Base-by-base conservation (phyloP, 2,113 vertebrate species). In the Pipra filicauda region DNA sequence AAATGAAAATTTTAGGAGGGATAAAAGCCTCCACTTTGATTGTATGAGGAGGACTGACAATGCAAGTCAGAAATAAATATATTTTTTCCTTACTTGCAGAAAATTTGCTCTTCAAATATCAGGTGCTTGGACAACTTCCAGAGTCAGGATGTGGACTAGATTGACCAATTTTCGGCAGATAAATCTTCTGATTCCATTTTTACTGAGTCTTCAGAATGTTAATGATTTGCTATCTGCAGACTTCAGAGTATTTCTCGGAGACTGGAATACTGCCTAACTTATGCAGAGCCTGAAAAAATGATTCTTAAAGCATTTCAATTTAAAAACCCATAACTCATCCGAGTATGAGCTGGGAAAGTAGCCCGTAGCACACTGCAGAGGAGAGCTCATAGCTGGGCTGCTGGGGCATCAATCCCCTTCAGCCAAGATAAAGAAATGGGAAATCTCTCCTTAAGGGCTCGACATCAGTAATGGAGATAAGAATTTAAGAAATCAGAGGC, bases 41-140 rank as follows among this genome's bases (percentile, higher is more conserved):
- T 27, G 27, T 44, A 35, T 44, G 61, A 67, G 39, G 11, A 84
- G 18, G 23, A 79, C 52, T 83, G 72, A 64, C 26, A 71, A 13
- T 30, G 24, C 7, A 4, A 93, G 52, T 84, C 52, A 75, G 51
- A 93, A 94, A 95, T 77, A 88, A 89, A 75, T 75, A 19, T 4
- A 30, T 88, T 85, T 96, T 81, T 65, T 78, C 72, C 76, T 89
- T 89, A 44, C 52, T 93, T 91, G 86, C 83, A 95, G 54, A 88
- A 92, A 90, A 92, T 94, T 67, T 89, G 39, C 85, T 86, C 92
- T 86, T 96, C 64, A 96, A 91, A 80, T 48, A 61, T 94, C 90
- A 95, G 62, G 28, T 93, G 92, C 86, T 96, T 96, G 95, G 93
- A 85, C 52, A 84, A 57, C 79, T 84, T 95, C 95, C 95, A 95